Conservation (phyloP, 1,140 invertebrate genomes). For the Drosophila miranda region DNA sequence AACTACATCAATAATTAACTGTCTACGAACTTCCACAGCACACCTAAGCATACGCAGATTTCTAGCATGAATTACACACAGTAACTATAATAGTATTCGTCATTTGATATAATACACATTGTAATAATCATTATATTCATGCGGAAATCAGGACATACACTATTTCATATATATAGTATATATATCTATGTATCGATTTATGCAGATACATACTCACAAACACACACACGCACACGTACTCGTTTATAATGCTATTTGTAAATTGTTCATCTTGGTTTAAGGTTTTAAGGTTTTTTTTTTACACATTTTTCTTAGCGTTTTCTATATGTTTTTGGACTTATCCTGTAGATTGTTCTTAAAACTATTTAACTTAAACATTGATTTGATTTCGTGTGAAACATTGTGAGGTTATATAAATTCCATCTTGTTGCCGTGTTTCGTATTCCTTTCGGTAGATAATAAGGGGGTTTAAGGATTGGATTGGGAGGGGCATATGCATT, state of each 20-base stretch:
- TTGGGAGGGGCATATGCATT: background rate
- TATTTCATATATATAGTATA: conserved; percentile 36
- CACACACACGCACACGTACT: background rate
- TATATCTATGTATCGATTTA: conserved; percentile 23
- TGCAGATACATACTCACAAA: conserved; percentile 25
- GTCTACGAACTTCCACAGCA: conserved; percentile 41
- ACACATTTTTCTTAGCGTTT: conserved; percentile 39
- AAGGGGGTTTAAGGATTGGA: conserved; percentile 1
- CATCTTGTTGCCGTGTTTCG: conserved; percentile 46
- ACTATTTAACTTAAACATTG: conserved; percentile 81
- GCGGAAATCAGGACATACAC: conserved; percentile 64
- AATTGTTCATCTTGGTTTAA: conserved; percentile 44
- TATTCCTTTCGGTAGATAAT: conserved; percentile 5
- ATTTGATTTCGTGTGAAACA: conserved; percentile 74
- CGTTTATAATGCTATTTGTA: conserved; percentile 64
- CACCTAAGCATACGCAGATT: conserved; percentile 57
- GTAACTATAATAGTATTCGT: conserved; percentile 72
- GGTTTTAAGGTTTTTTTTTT: conserved; percentile 47
- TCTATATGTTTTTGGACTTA: conserved; percentile 30
- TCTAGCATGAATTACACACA: conserved; percentile 71
- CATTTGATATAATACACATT: conserved; percentile 54
- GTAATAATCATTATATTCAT: conserved; percentile 73
- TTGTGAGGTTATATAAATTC: conserved; percentile 75
- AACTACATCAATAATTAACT: conserved; percentile 74
- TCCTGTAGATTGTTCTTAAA: conserved; percentile 51